Base-by-base conservation (phyloP, 2,888 invertebrate species). In the Xylota sylvarum region DNA sequence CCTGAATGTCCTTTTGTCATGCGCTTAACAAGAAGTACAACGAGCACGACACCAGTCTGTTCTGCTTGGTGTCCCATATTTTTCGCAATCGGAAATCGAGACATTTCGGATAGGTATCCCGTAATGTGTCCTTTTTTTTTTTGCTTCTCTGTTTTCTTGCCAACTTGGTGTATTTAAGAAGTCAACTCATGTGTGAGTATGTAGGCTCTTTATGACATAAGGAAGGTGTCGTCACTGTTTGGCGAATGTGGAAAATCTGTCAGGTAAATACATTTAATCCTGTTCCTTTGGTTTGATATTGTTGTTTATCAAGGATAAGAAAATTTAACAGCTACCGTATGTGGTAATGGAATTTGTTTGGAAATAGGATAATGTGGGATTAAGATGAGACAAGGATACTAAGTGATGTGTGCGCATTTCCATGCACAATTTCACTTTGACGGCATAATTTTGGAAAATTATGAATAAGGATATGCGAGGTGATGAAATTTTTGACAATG, bases 1-100 rank as follows among this genome's bases (percentile, higher is more conserved):
- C 76, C 76, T 62, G 72, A 82, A 82, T 86, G 86, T 86, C 86
- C 86, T 86, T 86, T 86, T 86, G 86, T 86, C 86, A 86, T 86
- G 86, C 86, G 86, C 86, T 86, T 86, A 86, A 67, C 67, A 62
- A 70, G 43, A 67, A 37, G 55, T 27, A 55, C 43, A 43, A 19
- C 19, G 17, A 14, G 19, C 35, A 32, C 48, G 7, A 58, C 58
- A 35, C 14, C 56, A 12, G 14, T 23, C 23, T 4, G 7, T 65
- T 65, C 17, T 56, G 5, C 23, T 74, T 19, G 46, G 35, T 58
- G 35, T 50, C 12, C 50, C 35, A 23, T 60, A 48, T 62, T 76
- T 76, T 74, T 82, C 3, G 70, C 70, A 78, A 83, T 65, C 83
- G 72, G 83, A 83, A 83, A 83, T 73, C 78, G 76, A 81, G 56